Evolutionary conservation across 2,888 invertebrate genomes (phyloP), one percentile per base, ranked within the genome.

Genomic region (Agonopterix arenella): DNA sequence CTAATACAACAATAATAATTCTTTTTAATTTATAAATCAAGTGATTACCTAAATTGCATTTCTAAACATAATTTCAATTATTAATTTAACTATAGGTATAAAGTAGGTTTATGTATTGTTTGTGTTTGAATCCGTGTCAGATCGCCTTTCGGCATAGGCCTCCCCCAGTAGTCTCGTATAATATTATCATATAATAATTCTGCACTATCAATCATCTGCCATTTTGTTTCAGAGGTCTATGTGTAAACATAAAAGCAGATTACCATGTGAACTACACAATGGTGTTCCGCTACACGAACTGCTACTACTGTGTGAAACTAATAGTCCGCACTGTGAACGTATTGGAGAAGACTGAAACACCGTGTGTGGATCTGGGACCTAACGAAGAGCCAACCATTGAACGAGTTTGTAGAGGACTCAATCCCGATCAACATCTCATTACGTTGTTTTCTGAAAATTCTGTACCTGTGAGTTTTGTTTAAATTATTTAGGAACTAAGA

Each of bases 391-490:
- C 96, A 4, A 92, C 93, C 0, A 91, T 97, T 1, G 92, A 94
- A 44, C 92, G 93, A 69, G 94, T 97, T 0, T 97, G 97, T 67
- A 83, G 84, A 53, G 92, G 92, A 8, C 88, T 97, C 36, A 93
- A 93, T 59, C 90, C 92, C 8, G 94, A 96, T 71, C 96, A 96
- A 66, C 95, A 96, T 64, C 82, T 96, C 3, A 92, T 94, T 47
- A 97, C 97, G 11, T 80, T 97, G 53, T 97, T 97, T 71, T 95
- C 96, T 43, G 96, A 97, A 70, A 97, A 97, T 83, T 95, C 94
- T 78, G 93, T 95, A 1, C 96, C 97, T 40, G 92, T 90, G 72
- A 84, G 89, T 80, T 54, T 57, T 40, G 28, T 28, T 28, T 18
- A 18, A 5, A 28, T 28, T 28, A 28, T 18, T 18, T 18, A 18